phyloP scores from a whole-genome alignment of 2,888 invertebrate species.

The Dorcus parallelipipedus region DNA sequence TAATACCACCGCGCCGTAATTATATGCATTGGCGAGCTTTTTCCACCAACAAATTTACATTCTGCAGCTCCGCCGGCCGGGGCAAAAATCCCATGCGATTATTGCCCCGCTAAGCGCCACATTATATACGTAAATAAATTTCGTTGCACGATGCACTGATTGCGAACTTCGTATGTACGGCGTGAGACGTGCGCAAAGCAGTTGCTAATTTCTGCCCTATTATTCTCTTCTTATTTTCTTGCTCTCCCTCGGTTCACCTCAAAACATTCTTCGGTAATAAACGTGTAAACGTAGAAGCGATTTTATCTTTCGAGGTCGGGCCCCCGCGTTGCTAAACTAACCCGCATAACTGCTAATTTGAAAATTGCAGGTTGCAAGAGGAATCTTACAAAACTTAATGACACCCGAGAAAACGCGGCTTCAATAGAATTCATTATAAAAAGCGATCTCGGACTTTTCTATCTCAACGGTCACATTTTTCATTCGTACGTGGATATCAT shows the following conservation, averaged over 20 bases:
- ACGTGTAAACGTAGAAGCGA: background rate
- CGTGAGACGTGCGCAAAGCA: background rate
- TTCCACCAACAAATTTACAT: constrained; percentile 6
- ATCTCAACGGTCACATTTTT: too few relatives aligned
- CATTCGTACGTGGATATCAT: too few relatives aligned
- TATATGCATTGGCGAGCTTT: constrained; percentile 6
- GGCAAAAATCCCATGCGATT: constrained; percentile 2
- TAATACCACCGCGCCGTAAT: constrained; percentile 7
- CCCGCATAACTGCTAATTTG: too few relatives aligned
- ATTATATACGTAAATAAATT: background rate
- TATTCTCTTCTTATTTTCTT: background rate
- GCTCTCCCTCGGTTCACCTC: background rate
- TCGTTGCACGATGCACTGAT: background rate
- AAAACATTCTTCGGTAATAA: background rate
- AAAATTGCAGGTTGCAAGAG: too few relatives aligned
- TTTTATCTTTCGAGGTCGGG: too few relatives aligned
- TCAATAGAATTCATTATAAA: too few relatives aligned
- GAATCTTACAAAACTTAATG: too few relatives aligned
- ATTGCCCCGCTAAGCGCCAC: constrained; percentile 1
- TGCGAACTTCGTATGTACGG: constrained; percentile 5
- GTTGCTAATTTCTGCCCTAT: background rate
- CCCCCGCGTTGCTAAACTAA: too few relatives aligned
- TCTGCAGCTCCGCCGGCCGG: background rate
- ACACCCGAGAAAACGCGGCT: too few relatives aligned
- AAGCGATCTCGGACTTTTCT: too few relatives aligned